Evolutionary conservation across 2,797 vertebrate genomes (phyloP).

Genomic region (Acanthurus lineatus): DNA sequence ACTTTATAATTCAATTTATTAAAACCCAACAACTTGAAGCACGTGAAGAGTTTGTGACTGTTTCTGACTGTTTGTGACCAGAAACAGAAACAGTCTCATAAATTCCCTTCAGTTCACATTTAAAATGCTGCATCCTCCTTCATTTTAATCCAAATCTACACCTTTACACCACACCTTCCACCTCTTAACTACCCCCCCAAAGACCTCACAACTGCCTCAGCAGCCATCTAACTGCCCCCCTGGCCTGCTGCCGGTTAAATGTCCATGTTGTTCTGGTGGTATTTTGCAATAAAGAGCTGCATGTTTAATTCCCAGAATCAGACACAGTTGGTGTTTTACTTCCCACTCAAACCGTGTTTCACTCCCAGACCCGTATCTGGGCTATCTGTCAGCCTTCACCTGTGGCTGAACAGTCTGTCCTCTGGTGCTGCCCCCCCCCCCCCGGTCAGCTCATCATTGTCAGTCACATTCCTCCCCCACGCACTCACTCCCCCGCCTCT

Average conservation of each 20-base stretch:
- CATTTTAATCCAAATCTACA: no score
- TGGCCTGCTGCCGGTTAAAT: background rate
- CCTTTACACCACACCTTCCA: background rate
- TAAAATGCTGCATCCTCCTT: no score
- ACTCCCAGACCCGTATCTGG: conserved; percentile 31
- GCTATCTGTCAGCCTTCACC: conserved; percentile 61
- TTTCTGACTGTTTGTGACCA: no score
- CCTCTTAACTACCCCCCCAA: no score
- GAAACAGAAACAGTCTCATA: no score
- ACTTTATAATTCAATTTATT: no score
- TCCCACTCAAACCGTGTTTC: conserved; percentile 7
- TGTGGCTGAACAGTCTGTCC: conserved; percentile 60
- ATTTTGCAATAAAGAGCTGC: background rate
- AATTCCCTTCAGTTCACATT: no score
- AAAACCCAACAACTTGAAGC: no score
- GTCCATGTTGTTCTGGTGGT: background rate
- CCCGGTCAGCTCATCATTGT: conserved; percentile 32
- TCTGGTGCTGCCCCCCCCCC: conserved; percentile 14
- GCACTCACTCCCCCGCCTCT: conserved; percentile 12
- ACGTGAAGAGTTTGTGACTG: no score
- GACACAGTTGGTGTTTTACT: background rate
- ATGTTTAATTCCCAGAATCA: background rate
- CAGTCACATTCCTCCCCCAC: conserved; percentile 30
- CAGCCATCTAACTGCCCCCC: background rate
- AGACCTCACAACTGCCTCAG: background rate